Evolutionary conservation across 2,797 vertebrate species (phyloP).

Genomic region (Hirundo rustica): DNA sequence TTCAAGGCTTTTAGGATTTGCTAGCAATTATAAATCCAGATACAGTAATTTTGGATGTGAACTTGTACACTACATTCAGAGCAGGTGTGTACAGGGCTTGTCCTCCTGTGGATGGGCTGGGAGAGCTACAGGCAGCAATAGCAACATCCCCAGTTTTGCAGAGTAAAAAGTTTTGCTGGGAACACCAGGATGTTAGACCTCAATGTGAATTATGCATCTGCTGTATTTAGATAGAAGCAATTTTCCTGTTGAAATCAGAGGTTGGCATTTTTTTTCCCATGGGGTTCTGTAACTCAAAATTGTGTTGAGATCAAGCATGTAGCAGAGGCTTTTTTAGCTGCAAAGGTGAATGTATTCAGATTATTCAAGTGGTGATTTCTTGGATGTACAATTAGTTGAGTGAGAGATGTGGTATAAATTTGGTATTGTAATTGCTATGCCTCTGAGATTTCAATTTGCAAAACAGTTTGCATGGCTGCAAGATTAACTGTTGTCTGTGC

Average conservation of each 20-base stretch:
- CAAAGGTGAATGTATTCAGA: slow-evolving; percentile 64
- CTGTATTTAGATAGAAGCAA: slow-evolving; percentile 44
- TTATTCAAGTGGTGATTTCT: slow-evolving; percentile 68
- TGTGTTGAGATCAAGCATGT: slow-evolving; percentile 51
- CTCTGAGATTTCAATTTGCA: slow-evolving; percentile 59
- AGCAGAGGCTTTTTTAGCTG: not conserved
- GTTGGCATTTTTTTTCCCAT: not conserved
- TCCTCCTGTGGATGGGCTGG: not conserved
- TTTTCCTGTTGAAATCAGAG: slow-evolving; percentile 54
- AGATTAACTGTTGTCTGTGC: slow-evolving; percentile 21
- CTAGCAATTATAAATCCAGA: not conserved
- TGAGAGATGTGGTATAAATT: slow-evolving; percentile 58
- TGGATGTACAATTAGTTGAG: slow-evolving; percentile 62
- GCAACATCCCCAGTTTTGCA: not conserved
- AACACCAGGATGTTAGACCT: not conserved
- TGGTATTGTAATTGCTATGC: slow-evolving; percentile 63
- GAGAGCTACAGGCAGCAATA: not conserved
- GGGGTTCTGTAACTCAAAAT: slow-evolving; percentile 35
- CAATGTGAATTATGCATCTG: slow-evolving; percentile 27
- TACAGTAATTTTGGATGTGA: not conserved
- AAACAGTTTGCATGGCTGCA: slow-evolving; percentile 33
- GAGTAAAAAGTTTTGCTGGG: not conserved
- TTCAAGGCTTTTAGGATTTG: not conserved
- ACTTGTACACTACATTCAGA: too few species aligned
- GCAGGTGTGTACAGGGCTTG: not conserved